Percentiles rank a stretch among this genome's conserved stretches.
Conservation (phyloP, 2,113 vertebrate species). For the Lophotis ruficrista region DNA sequence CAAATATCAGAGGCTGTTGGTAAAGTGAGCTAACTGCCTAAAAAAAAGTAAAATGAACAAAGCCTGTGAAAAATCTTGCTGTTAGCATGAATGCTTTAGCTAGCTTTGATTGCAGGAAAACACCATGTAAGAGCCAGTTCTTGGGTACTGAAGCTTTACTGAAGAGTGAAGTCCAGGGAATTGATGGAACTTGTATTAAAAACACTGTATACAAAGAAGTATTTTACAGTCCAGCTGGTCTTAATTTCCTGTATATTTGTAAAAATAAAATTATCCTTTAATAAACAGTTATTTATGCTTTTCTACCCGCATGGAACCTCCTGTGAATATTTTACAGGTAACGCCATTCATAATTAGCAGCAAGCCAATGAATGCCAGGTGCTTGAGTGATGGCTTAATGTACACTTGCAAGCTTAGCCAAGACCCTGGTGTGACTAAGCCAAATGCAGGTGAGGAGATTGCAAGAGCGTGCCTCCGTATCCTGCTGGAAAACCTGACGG, state of each 20-base stretch:
- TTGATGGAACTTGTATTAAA: neutral
- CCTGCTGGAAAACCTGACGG: neutral
- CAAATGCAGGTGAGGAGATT: neutral
- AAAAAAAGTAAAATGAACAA: neutral
- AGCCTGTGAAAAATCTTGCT: neutral
- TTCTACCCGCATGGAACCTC: neutral
- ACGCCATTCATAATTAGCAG: neutral
- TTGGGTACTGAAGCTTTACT: neutral
- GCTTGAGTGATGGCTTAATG: neutral
- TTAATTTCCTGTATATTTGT: slow-evolving; percentile 46
- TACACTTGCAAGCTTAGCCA: neutral
- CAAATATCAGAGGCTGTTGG: neutral
- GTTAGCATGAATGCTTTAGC: neutral
- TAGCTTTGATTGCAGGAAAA: slow-evolving; percentile 3
- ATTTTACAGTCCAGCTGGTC: slow-evolving; percentile 33
- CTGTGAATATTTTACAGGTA: slow-evolving; percentile 39
- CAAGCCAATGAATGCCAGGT: neutral
- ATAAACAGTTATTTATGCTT: neutral
- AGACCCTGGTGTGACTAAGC: neutral
- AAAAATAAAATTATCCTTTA: slow-evolving; percentile 2
- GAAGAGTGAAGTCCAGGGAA: neutral
- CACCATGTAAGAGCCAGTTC: neutral
- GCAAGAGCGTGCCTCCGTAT: neutral
- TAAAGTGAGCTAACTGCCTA: neutral
- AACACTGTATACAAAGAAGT: neutral